Conservation (phyloP, 2,888 invertebrate genomes). For the Cynaeus angustus region DNA sequence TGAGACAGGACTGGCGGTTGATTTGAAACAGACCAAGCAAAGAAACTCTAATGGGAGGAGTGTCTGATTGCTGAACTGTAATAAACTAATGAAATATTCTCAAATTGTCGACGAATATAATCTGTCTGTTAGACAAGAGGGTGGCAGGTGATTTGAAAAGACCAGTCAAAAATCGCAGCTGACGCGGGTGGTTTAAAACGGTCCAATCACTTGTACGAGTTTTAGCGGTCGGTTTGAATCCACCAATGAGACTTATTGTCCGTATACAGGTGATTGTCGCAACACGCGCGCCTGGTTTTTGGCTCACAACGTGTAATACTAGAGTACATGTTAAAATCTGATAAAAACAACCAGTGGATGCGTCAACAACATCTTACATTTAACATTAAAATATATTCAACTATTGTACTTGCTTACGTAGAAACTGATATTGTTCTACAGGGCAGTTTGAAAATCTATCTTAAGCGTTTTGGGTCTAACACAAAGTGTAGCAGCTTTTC, state of each 20-base stretch:
- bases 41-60: too few relatives aligned
- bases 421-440: constrained; percentile 58
- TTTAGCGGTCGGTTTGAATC: not conserved
- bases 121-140: too few relatives aligned
- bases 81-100: too few relatives aligned
- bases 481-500: constrained; percentile 30
- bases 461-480: constrained; percentile 39
- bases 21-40: too few relatives aligned
- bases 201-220: not conserved
- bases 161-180: too few relatives aligned
- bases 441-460: constrained; percentile 57
- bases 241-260: constrained; percentile 19
- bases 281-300: constrained; percentile 5
- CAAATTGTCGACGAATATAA: too few relatives aligned
- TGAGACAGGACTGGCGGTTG: too few relatives aligned
- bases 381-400: constrained; percentile 43
- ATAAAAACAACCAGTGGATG: constrained; percentile 19
- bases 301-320: constrained; percentile 8
- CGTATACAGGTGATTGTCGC: constrained; percentile 8
- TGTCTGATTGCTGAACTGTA: too few relatives aligned
- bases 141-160: too few relatives aligned
- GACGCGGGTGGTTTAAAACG: not conserved
- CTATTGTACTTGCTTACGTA: constrained; percentile 40
- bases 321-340: constrained; percentile 22
- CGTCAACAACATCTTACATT: constrained; percentile 30